These are phyloP conservation scores for Timandra comae DNA, from an alignment of 2,888 invertebrate species.

Conservation along the genomic window DNA sequence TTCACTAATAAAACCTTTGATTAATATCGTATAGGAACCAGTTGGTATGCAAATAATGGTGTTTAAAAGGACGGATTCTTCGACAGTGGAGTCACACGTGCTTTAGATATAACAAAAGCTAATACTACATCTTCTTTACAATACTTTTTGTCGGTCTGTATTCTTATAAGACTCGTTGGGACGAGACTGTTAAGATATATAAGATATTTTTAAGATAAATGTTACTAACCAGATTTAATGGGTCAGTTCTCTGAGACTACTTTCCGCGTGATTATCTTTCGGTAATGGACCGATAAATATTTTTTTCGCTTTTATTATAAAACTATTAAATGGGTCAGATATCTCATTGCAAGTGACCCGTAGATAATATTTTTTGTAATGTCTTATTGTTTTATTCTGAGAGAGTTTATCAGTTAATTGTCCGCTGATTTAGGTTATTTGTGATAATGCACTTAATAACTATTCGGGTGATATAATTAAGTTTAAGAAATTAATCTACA, in stretches of 20 bases:
- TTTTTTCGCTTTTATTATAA: constrained; percentile 19
- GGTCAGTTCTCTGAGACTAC: constrained; percentile 9
- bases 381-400: constrained; percentile 58
- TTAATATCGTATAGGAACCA: constrained; percentile 76
- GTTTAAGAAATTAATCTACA: constrained; percentile 20
- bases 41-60: constrained; percentile 74
- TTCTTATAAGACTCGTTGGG: constrained; percentile 37
- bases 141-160: constrained; percentile 47
- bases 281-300: constrained; percentile 13
- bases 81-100: constrained; percentile 67
- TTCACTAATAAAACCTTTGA: constrained; percentile 78
- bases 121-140: constrained; percentile 66
- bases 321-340: constrained; percentile 46
- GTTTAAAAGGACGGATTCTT: constrained; percentile 57
- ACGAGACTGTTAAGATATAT: not conserved
- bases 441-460: constrained; percentile 35
- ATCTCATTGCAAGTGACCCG: constrained; percentile 43
- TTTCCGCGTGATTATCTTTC: constrained; percentile 14
- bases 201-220: constrained; percentile 6
- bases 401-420: constrained; percentile 50
- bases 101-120: constrained; percentile 52
- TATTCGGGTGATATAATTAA: constrained; percentile 23
- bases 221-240: constrained; percentile 16
- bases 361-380: constrained; percentile 46
- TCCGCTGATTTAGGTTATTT: constrained; percentile 51